Evolutionary conservation across 2,888 invertebrate species (phyloP), one percentile per base, ranked within the genome.

Genomic region (Cenopis cana): DNA sequence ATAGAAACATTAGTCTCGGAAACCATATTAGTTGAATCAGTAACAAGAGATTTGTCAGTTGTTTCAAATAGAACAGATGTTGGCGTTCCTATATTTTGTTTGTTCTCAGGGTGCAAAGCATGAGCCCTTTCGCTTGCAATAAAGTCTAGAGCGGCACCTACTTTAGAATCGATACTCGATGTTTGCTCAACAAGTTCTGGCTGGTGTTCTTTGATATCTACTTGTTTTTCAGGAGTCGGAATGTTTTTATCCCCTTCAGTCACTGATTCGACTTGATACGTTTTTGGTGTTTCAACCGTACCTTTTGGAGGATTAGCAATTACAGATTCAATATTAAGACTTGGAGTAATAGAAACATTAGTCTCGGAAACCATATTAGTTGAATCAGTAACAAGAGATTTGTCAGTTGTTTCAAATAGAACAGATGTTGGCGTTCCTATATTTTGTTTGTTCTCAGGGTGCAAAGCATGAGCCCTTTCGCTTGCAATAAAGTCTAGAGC

Each of bases 81-180:
- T 14, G 54, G 6, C n/a, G n/a, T 12, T 5, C 24, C 11, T 49
- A 18, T n/a, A 62, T 18, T 69, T 56, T 12, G 14, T 33, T 46
- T 54, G 20, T 10, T 5, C 11, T 54, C 60, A 24, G 61, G 61
- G n/a, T 61, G 62, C 14, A 56, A 69, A 46, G 61, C 55, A 49
- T 61, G 55, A 69, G 54, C 55, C 55, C 49, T 69, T 46, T 69
- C 68, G 18, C 20, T 69, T 46, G 68, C 55, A 36, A 69, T 61
- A 36, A 69, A 69, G 36, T 69, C 68, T 36, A 62, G 12, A n/a
- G 55, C 17, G 4, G 33, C 10, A 8, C 33, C 61, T 50, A 18
- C 50, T 24, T 49, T 60, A 29, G 46, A 46, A 6, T 46, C 46
- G 12, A 14, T 52, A 2, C 4, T 14, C 24, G 64, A 36, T 14